Base-by-base conservation (phyloP, 1,140 invertebrate species). In the Drosophila sp. region DNA sequence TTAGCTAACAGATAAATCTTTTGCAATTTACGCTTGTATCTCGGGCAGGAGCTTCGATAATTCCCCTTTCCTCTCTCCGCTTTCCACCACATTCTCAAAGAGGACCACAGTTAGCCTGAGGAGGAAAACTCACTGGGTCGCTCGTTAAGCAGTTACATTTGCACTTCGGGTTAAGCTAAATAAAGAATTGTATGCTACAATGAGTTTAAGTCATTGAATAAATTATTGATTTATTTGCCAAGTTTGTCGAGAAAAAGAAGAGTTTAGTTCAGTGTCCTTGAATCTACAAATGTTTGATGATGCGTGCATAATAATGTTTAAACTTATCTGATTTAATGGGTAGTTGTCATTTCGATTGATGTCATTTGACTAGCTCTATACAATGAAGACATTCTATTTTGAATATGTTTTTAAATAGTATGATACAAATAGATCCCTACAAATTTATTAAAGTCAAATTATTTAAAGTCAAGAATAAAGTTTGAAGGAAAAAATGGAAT, bases 1-100 rank as follows among this genome's bases (percentile, higher is more conserved):
- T 75, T 67, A 76, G 86, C 81, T 81, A 81, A 75, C 78, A 74
- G 74, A 81, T 86, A 87, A 86, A 87, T 78, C 82, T 72, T 77
- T 84, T 56, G 82, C 81, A 72, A 76, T 80, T 86, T 78, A 71
- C 78, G 58, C 78, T 76, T 32, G 53, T 16, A 54, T 50, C 59
- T 34, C 57, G 5, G 43, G 14, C 14, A 63, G 27, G 29, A 64
- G 36, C 62, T 87, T 59, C 69, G 59, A 66, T 51, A 51, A 38
- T 25, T 25, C 34, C 36, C 53, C 3, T 8, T 40, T 13, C 46
- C 46, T 27, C n/a, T n/a, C n/a, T n/a, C n/a, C n/a, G n/a, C n/a
- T n/a, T n/a, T n/a, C n/a, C n/a, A n/a, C n/a, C n/a, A n/a, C n/a
- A n/a, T n/a, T n/a, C n/a, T n/a, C n/a, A 8, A 50, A 48, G 29